Conservation (phyloP, 2,797 vertebrate genomes). For the Picus viridis region DNA sequence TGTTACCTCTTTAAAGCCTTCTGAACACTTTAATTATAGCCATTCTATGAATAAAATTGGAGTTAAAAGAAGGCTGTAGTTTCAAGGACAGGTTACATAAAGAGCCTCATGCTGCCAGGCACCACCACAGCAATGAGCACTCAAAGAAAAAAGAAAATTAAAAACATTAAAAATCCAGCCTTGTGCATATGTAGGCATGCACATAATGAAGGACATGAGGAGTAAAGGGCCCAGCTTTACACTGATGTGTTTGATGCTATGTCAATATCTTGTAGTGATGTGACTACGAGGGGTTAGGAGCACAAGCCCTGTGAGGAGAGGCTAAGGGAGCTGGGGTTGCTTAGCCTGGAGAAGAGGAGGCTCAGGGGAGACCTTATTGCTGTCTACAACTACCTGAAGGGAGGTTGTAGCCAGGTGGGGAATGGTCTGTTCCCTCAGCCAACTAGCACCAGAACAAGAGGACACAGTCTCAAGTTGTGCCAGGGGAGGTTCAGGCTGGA, state of each 20-base stretch:
- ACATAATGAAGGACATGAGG: accelerated
- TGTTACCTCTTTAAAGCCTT: conserved; percentile 44
- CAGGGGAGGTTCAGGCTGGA: too few species aligned
- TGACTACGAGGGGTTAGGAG: not conserved
- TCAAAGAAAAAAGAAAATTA: not conserved
- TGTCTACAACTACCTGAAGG: too few species aligned
- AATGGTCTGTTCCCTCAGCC: too few species aligned
- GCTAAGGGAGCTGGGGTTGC: too few species aligned
- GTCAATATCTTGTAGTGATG: not conserved
- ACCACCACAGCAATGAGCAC: not conserved
- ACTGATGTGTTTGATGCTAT: not conserved
- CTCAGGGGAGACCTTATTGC: too few species aligned
- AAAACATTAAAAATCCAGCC: not conserved
- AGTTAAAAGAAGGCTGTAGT: conserved; percentile 35
- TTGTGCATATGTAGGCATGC: not conserved
- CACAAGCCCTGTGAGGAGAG: too few species aligned
- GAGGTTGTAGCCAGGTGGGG: too few species aligned
- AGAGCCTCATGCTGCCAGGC: not conserved
- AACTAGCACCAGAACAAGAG: too few species aligned
- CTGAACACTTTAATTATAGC: conserved; percentile 36
- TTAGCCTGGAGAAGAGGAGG: too few species aligned
- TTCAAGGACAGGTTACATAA: conserved; percentile 48
- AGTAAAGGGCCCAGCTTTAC: not conserved
- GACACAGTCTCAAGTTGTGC: too few species aligned
- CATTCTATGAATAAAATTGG: conserved; percentile 30